Conservation (phyloP, 2,888 invertebrate genomes). For the Rhyacophila evoluta region DNA sequence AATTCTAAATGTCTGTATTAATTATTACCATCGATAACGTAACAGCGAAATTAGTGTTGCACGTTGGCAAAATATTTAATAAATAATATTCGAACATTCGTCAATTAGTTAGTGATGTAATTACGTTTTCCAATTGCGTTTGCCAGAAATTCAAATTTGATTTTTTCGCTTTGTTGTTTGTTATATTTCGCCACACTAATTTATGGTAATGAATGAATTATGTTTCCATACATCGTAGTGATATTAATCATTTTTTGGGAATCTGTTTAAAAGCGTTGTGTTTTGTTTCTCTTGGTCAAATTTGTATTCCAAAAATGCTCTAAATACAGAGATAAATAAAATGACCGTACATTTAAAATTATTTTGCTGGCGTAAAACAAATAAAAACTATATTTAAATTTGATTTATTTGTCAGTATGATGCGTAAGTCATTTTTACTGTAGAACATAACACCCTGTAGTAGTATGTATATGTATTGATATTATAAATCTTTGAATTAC, state of each 20-base stretch:
- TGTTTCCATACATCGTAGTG: neutral
- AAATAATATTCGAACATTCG: neutral
- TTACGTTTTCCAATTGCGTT: neutral
- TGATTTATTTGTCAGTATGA: neutral
- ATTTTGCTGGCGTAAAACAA: neutral
- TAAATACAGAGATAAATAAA: neutral
- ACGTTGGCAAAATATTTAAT: neutral
- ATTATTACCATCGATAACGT: no score
- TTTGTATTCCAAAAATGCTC: neutral
- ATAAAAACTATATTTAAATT: neutral
- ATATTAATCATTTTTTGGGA: neutral
- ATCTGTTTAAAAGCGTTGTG: neutral
- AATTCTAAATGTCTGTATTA: no score
- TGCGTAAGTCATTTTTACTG: no score
- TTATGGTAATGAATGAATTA: constrained; percentile 14
- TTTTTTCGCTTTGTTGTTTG: constrained; percentile 20
- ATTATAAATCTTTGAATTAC: no score
- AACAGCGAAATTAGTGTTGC: no score
- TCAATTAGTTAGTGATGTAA: neutral
- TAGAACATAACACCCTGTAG: no score
- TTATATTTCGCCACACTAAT: neutral
- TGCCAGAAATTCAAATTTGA: neutral
- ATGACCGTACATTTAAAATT: neutral
- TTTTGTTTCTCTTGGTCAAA: neutral
- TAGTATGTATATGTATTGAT: no score